Percentiles rank a stretch among this genome's conserved stretches.
Evolutionary conservation across 2,797 vertebrate genomes (phyloP).

Genomic region (Chrosomus eos): DNA sequence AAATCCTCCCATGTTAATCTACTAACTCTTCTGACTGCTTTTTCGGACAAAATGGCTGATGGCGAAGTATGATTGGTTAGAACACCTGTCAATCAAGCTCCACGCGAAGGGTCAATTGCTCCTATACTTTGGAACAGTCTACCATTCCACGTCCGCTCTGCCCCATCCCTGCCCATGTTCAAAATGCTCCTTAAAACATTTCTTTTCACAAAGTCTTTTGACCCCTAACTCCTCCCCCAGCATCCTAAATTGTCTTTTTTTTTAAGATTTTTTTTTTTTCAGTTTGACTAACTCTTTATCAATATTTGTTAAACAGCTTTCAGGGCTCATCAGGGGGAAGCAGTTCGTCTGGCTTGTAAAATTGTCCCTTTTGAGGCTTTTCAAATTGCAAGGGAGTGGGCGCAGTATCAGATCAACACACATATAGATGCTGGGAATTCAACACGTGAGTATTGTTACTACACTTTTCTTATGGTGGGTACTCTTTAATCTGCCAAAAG

Average conservation of each 20-base stretch:
- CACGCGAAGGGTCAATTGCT: no score
- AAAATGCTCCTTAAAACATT: no score
- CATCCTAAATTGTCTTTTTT: not conserved
- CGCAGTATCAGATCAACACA: conserved; percentile 85
- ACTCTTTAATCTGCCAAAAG: not conserved
- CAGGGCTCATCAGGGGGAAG: conserved; percentile 89
- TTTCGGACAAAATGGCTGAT: no score
- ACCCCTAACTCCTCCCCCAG: no score
- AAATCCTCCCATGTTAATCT: no score
- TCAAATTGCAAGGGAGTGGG: conserved; percentile 89
- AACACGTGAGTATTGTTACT: conserved; percentile 78
- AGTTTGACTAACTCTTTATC: not conserved
- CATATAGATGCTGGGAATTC: conserved; percentile 81
- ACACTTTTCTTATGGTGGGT: not conserved
- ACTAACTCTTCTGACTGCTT: no score
- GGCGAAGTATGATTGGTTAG: no score
- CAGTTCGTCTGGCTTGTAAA: conserved; percentile 87
- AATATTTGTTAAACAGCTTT: conserved; percentile 78
- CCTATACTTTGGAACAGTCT: no score
- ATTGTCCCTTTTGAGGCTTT: conserved; percentile 90
- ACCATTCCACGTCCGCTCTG: no score
- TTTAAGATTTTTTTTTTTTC: not conserved
- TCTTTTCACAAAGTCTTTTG: no score
- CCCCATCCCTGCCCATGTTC: no score
- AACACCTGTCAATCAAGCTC: no score